Percentiles rank a stretch among this genome's conserved stretches.
Evolutionary conservation across 2,113 vertebrate genomes (phyloP).

Genomic region (Sula dactylatra): DNA sequence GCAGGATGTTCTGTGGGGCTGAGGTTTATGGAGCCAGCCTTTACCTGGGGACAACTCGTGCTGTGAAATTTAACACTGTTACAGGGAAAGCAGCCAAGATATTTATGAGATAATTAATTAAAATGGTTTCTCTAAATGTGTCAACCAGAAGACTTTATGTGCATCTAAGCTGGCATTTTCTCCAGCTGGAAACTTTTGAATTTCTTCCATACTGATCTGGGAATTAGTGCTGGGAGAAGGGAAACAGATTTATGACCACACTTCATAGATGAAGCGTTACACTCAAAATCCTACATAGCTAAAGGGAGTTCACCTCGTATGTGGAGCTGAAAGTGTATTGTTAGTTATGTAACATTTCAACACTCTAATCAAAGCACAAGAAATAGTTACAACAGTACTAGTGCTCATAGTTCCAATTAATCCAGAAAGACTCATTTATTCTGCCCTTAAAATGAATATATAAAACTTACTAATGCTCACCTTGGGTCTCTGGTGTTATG

Average conservation of each 20-base stretch:
- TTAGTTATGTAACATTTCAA: neutral
- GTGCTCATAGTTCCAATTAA: neutral
- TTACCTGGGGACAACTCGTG: neutral
- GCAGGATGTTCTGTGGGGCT: neutral
- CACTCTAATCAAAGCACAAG: neutral
- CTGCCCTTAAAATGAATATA: neutral
- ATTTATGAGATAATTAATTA: neutral
- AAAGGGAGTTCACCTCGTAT: neutral
- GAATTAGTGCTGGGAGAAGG: neutral
- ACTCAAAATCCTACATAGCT: neutral
- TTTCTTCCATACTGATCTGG: neutral
- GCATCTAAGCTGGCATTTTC: neutral
- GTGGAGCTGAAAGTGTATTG: neutral
- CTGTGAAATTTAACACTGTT: neutral
- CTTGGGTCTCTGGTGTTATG: neutral
- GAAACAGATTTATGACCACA: neutral
- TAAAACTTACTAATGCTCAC: accelerated
- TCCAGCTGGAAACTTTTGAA: neutral
- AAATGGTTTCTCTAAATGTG: neutral
- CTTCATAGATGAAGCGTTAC: neutral
- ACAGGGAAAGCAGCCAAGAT: neutral
- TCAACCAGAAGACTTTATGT: neutral
- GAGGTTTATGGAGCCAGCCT: neutral
- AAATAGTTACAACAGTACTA: neutral
- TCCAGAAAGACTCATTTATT: neutral